Evolutionary conservation across 2,888 invertebrate genomes (phyloP), one percentile per base, ranked within the genome.

Genomic region (Rhingia rostrata): DNA sequence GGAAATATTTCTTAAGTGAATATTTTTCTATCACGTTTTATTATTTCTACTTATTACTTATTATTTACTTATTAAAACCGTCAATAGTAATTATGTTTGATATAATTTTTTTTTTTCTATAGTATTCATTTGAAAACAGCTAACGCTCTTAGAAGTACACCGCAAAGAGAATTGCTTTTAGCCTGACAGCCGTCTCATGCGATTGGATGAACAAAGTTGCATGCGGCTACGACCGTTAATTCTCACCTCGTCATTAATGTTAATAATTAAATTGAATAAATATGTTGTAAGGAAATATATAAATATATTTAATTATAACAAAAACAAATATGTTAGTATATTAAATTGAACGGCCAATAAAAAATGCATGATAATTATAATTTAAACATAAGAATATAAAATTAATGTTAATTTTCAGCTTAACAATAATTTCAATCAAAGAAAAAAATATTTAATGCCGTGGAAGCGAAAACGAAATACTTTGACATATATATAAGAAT

Each of bases 71-170:
- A 6, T 10, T 45, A 10, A 10, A 45, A 45, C n/a, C 45, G 10
- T 10, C 45, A 6, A 12, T 12, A 45, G 45, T 37, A 39, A 37
- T 56, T 14, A 51, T 14, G 4, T 63, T 54, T 12, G 4, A 35
- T 32, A 30, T 39, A 6, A 47, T 32, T 74, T 61, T 75, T 74
- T 41, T 66, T 43, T 63, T 7, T 67, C 54, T 51, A 39, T 66
- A 91, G 91, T 81, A 88, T 91, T 79, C 90, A 91, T 80, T 87
- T 91, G 63, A 91, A 90, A 89, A 91, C 91, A 39, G 91, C 90
- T 74, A 91, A 90, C 73, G 88, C 90, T 87, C 87, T 91, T 69
- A 90, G 91, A 86, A 89, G 88, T 84, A 90, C 91, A 39, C 90
- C 91, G 14, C 91, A 90, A 78, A 89, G 89, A 22, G 90, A 90